These are phyloP conservation scores for Scolopax mira DNA, from an alignment of 2,113 vertebrate genomes.

Conservation along the genomic window DNA sequence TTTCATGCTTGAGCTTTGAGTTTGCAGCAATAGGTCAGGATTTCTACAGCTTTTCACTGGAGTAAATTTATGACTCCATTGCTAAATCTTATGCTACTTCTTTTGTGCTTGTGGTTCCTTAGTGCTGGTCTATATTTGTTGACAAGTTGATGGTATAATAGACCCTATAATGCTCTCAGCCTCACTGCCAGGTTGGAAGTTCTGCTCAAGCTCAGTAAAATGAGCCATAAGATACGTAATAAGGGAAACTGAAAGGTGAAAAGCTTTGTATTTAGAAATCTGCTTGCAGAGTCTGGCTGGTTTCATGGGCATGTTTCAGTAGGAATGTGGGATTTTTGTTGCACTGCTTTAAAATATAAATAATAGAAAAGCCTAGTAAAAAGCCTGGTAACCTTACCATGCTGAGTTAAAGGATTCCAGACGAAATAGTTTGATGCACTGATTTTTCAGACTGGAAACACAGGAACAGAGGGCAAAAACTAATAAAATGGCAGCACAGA, in stretches of 20 bases:
- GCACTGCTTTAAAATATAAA: neutral
- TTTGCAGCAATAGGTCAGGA: neutral
- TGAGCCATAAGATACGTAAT: neutral
- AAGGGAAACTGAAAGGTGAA: neutral
- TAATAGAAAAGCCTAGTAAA: neutral
- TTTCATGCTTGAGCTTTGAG: neutral
- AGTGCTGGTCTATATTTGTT: neutral
- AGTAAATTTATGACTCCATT: neutral
- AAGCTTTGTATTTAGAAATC: neutral
- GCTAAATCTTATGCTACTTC: neutral
- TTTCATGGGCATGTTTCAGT: neutral
- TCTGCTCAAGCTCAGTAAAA: neutral
- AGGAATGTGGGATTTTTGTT: neutral
- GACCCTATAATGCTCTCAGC: neutral
- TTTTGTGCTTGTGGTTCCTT: neutral
- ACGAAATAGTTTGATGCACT: neutral
- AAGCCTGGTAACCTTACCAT: neutral
- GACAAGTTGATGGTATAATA: neutral
- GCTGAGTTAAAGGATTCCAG: neutral
- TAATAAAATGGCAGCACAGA: neutral
- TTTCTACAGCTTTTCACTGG: neutral
- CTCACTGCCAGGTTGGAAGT: neutral
- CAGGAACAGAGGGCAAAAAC: neutral
- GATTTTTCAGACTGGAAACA: neutral
- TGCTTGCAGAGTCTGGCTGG: neutral